Conservation (phyloP, 2,113 vertebrate genomes). For the Epinephelus moara region DNA sequence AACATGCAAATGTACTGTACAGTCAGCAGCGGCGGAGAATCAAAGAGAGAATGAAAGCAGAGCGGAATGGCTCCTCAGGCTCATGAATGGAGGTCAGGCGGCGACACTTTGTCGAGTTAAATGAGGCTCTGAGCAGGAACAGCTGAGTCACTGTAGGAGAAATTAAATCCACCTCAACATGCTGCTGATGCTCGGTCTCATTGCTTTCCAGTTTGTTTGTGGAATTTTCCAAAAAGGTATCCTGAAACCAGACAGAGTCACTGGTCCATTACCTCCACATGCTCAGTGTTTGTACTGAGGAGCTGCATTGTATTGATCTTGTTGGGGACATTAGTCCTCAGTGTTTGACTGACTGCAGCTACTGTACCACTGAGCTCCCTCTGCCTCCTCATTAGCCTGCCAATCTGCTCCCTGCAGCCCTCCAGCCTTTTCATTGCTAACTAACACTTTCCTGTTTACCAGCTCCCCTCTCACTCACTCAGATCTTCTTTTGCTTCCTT, state of each 20-base stretch:
- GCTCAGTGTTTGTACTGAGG: not conserved
- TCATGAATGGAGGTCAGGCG: not conserved
- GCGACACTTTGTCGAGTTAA: not conserved
- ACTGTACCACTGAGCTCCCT: not conserved
- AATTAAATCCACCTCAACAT: not conserved
- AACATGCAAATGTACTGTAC: constrained; percentile 40
- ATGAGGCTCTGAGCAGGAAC: constrained; percentile 11
- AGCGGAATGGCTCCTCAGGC: not conserved
- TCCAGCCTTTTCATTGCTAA: not conserved
- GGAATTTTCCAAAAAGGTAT: not conserved
- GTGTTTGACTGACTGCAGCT: not conserved
- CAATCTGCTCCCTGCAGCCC: constrained; percentile 2
- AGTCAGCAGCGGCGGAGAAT: constrained; percentile 28
- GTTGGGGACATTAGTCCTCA: not conserved
- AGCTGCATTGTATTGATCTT: not conserved
- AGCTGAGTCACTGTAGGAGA: constrained; percentile 1
- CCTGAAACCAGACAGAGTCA: not conserved
- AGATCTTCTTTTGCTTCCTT: not conserved
- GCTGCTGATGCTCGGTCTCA: not conserved
- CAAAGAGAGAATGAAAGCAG: constrained; percentile 37
- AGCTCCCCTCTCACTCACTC: not conserved
- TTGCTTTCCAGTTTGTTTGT: not conserved
- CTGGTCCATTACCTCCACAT: too few species aligned
- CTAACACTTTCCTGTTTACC: not conserved
- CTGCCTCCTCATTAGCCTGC: not conserved